Conservation (phyloP, 2,797 vertebrate genomes). For the Betta splendens region DNA sequence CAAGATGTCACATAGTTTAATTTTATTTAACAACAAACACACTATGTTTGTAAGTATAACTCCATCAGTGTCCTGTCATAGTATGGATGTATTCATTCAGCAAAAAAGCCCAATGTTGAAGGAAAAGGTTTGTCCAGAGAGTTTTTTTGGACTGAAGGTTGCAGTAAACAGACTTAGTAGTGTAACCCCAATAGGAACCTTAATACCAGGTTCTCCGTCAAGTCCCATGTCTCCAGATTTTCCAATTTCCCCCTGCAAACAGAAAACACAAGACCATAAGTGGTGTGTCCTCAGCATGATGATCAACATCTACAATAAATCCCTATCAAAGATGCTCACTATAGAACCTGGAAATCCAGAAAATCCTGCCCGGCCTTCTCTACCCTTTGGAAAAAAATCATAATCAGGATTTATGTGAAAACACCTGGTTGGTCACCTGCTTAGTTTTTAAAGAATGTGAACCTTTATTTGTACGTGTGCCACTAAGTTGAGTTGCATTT, state of each 20-base stretch:
- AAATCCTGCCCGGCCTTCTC: conserved; percentile 75
- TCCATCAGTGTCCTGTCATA: no score
- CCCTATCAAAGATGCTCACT: conserved; percentile 67
- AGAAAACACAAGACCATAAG: conserved; percentile 18
- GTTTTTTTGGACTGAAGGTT: conserved; percentile 4
- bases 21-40: background rate
- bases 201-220: conserved; percentile 84
- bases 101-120: no score
- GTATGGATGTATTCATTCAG: no score
- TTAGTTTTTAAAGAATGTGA: no score
- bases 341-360: conserved; percentile 74
- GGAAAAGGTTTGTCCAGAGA: no score
- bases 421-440: no score
- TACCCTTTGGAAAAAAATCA: conserved; percentile 69
- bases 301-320: background rate
- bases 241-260: conserved; percentile 78
- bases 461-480: no score
- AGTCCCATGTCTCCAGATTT: conserved; percentile 76
- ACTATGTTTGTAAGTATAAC: no score
- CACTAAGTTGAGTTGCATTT: no score
- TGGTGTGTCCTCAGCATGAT: background rate
- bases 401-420: background rate
- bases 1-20: background rate
- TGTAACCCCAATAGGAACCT: conserved; percentile 79
- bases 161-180: conserved; percentile 44